Evolutionary conservation across 2,113 vertebrate genomes (phyloP).

Genomic region (Crotophaga sulcirostris): DNA sequence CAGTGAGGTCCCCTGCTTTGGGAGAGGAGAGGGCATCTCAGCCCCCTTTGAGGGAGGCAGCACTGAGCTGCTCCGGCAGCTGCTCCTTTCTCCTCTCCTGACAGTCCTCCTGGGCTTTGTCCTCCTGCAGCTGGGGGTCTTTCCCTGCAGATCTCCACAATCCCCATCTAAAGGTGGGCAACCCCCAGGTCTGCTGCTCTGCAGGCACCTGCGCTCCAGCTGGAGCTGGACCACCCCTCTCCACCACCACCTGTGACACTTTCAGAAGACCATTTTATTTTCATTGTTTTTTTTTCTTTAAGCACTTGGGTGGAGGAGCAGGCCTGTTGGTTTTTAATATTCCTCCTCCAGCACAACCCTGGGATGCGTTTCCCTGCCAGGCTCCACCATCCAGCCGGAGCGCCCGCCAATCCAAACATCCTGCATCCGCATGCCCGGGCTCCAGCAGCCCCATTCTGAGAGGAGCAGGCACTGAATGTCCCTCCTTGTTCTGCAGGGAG

Average conservation of each 20-base stretch:
- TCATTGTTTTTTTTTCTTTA: no score
- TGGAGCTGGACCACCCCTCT: background rate
- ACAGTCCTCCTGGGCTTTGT: background rate
- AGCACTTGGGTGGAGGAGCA: background rate
- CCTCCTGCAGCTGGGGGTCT: background rate
- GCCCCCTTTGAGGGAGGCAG: background rate
- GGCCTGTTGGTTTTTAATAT: background rate
- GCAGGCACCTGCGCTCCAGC: background rate
- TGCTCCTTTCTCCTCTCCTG: background rate
- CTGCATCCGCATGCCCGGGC: background rate
- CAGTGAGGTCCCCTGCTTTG: background rate
- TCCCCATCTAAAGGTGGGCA: background rate
- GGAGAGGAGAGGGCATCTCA: background rate
- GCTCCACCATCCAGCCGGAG: fast-evolving
- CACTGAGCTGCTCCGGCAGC: background rate
- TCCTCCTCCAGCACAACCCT: background rate
- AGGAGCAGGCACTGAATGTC: slow-evolving; percentile 30
- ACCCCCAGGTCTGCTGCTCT: background rate
- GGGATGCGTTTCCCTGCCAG: background rate
- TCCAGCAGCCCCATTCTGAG: background rate
- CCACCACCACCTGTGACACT: background rate
- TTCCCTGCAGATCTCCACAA: background rate
- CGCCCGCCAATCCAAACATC: slow-evolving; percentile 34
- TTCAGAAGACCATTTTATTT: background rate
- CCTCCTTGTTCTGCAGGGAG: slow-evolving; percentile 38